Evolutionary conservation across 2,797 vertebrate genomes (phyloP).

Genomic region (Tragelaphus oryx): DNA sequence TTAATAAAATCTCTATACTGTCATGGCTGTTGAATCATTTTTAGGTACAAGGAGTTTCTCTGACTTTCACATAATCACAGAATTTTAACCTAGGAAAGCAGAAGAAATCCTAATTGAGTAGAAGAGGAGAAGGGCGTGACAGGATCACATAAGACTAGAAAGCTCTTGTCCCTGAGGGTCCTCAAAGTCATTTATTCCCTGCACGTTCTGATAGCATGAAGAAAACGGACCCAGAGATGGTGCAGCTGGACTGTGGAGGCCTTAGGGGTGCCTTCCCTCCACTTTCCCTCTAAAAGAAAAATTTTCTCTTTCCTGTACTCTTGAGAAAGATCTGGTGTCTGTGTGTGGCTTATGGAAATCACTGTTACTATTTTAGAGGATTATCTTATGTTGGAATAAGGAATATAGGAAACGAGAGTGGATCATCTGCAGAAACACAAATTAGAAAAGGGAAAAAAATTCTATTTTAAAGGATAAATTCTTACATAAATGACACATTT

Average conservation of each 20-base stretch:
- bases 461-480: not conserved
- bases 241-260: not conserved
- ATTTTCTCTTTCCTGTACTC: not conserved
- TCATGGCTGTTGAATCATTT: not conserved
- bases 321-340: not conserved
- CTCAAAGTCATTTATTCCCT: not conserved
- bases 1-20: not conserved
- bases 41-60: not conserved
- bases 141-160: not conserved
- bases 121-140: not conserved
- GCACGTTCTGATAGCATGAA: not conserved
- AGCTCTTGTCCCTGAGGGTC: not conserved
- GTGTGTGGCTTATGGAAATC: not conserved
- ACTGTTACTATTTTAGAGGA: not conserved
- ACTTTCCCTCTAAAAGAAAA: not conserved
- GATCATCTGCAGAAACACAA: not conserved
- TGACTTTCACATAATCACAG: conserved; percentile 28
- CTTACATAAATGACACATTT: not conserved
- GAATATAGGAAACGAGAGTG: not conserved
- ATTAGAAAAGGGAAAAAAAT: not conserved
- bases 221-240: not conserved
- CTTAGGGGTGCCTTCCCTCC: not conserved
- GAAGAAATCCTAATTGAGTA: not conserved
- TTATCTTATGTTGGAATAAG: not conserved
- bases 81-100: not conserved